Evolutionary conservation across 2,888 invertebrate species (phyloP).

Genomic region (Hemicrepidius hirtus): DNA sequence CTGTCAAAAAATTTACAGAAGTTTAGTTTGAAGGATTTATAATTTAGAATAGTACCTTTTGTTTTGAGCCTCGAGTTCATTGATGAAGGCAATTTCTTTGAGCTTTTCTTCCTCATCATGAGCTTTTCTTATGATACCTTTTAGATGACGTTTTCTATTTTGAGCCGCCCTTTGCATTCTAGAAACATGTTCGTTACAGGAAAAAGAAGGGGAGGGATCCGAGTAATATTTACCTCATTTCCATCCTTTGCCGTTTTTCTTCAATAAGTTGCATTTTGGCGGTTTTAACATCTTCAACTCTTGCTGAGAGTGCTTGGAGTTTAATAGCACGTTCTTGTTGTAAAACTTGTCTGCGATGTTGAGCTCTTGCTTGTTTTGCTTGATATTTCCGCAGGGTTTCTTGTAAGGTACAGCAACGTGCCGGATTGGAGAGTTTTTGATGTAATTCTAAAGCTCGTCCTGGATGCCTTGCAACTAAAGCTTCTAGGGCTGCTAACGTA

Average conservation of each 20-base stretch:
- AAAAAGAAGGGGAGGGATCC: too few relatives aligned
- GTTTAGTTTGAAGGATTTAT: too few relatives aligned
- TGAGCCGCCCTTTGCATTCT: conserved; percentile 90
- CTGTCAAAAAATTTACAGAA: conserved; percentile 65
- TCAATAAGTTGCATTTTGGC: conserved; percentile 91
- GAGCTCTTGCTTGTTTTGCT: conserved; percentile 93
- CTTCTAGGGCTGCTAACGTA: conserved; percentile 84
- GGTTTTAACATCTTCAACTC: conserved; percentile 89
- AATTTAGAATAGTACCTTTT: too few relatives aligned
- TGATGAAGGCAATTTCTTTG: conserved; percentile 98
- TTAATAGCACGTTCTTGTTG: conserved; percentile 89
- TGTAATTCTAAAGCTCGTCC: conserved; percentile 94
- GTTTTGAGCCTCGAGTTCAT: conserved; percentile 95
- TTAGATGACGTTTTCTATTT: conserved; percentile 88
- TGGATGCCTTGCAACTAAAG: conserved; percentile 90
- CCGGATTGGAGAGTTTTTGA: conserved; percentile 94
- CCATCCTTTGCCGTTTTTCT: conserved; percentile 85
- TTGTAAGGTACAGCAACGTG: conserved; percentile 87
- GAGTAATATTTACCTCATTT: conserved; percentile 71
- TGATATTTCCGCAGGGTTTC: conserved; percentile 88
- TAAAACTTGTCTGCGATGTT: conserved; percentile 87
- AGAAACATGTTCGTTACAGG: too few relatives aligned
- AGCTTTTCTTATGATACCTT: conserved; percentile 93
- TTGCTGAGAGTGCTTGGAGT: conserved; percentile 88
- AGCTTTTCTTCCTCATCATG: conserved; percentile 98